Percentiles rank a stretch among this genome's conserved stretches.
Conservation (phyloP, 2,797 vertebrate species). For the Melanogrammus aeglefinus region DNA sequence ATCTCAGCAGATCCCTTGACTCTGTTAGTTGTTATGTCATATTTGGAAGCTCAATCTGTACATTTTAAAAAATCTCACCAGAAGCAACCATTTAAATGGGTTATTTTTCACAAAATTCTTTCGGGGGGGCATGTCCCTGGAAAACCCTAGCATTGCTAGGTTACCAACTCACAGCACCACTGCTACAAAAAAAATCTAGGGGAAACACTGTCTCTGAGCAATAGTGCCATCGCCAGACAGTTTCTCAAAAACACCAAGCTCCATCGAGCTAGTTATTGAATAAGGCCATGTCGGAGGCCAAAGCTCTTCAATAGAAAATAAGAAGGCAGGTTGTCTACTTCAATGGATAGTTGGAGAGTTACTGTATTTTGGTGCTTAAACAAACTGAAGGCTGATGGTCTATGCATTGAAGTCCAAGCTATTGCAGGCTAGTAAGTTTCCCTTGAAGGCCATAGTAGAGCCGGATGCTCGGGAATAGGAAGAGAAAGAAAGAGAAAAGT, state of each 20-base stretch:
- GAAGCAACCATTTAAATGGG: too few species aligned
- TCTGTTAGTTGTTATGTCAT: too few species aligned
- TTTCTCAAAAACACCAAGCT: neutral
- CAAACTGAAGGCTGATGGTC: neutral
- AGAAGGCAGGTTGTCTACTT: neutral
- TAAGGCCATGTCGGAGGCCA: constrained; percentile 5
- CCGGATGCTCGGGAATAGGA: neutral
- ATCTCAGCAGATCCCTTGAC: too few species aligned
- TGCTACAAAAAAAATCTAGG: too few species aligned
- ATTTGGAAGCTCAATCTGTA: too few species aligned
- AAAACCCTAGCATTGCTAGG: too few species aligned
- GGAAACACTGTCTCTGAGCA: neutral
- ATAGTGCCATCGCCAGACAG: neutral
- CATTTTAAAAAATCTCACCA: too few species aligned
- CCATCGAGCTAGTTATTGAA: neutral
- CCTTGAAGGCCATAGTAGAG: neutral
- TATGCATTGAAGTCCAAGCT: neutral
- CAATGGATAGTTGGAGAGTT: neutral
- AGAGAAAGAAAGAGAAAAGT: neutral
- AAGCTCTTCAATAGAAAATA: neutral
- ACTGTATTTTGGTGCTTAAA: neutral
- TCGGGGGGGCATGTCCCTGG: too few species aligned
- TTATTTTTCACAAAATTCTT: too few species aligned
- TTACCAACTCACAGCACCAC: too few species aligned
- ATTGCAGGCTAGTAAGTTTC: neutral